phyloP scores from a whole-genome alignment of 2,888 invertebrate species.

The Agriopis leucophaearia region DNA sequence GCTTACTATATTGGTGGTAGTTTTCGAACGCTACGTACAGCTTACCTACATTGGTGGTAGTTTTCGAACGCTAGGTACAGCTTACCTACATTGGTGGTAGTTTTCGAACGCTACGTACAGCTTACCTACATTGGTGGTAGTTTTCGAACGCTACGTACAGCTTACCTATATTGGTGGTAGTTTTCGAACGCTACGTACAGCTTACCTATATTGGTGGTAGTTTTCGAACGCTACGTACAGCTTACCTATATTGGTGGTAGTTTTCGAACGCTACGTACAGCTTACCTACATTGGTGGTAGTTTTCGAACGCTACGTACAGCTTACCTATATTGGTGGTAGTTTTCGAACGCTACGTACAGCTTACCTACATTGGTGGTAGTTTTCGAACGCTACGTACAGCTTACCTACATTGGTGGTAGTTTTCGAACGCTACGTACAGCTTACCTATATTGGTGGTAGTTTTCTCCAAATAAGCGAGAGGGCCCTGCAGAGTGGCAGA shows the following conservation, averaged over 20 bases:
- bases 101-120: not conserved
- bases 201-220: no score
- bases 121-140: no score
- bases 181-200: not conserved
- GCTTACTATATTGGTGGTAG: constrained; percentile 94
- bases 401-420: no score
- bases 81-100: constrained; percentile 94
- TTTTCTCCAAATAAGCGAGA: constrained; percentile 95
- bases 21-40: constrained; percentile 88
- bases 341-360: not conserved
- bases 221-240: not conserved
- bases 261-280: not conserved
- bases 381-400: not conserved
- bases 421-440: constrained; percentile 43
- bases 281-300: no score
- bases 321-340: no score
- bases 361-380: no score
- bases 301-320: not conserved
- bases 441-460: constrained; percentile 94
- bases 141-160: not conserved
- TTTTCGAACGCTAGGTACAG: constrained; percentile 88
- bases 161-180: no score
- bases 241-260: no score
- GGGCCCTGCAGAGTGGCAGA: constrained; percentile 91
- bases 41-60: constrained; percentile 94